phyloP scores from a whole-genome alignment of 2,797 vertebrate genomes.

The Chaetophractus vellerosus region DNA sequence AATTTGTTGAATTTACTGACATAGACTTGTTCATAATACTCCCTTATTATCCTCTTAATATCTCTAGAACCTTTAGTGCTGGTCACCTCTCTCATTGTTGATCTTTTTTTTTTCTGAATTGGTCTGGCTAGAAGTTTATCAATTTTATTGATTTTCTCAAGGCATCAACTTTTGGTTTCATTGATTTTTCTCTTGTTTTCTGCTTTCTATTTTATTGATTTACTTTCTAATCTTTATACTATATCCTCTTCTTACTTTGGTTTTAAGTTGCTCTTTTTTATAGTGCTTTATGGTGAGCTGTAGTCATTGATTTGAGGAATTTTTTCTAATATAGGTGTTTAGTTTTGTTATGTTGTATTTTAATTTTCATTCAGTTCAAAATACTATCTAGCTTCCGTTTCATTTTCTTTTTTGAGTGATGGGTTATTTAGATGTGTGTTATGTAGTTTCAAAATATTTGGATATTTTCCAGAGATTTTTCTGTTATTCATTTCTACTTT shows the following conservation, averaged over 20 bases:
- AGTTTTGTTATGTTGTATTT: background rate
- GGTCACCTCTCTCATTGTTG: background rate
- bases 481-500: background rate
- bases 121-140: background rate
- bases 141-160: background rate
- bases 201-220: background rate
- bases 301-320: background rate
- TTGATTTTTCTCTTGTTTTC: slow-evolving; percentile 46
- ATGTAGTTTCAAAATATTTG: slow-evolving; percentile 36
- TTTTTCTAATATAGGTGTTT: background rate
- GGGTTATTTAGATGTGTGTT: slow-evolving; percentile 18
- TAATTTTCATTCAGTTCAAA: background rate
- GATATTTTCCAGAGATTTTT: background rate
- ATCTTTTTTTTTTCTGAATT: background rate
- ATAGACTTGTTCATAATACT: background rate
- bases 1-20: background rate
- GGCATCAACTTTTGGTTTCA: background rate
- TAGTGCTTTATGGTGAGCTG: background rate
- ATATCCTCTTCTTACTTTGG: background rate
- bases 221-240: background rate
- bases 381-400: background rate
- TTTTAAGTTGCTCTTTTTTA: background rate
- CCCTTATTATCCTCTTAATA: background rate
- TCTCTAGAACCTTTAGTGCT: background rate
- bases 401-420: background rate